Evolutionary conservation across 2,113 vertebrate genomes (phyloP), one percentile per base, ranked within the genome.

Genomic region (Pomatostomus ruficeps): DNA sequence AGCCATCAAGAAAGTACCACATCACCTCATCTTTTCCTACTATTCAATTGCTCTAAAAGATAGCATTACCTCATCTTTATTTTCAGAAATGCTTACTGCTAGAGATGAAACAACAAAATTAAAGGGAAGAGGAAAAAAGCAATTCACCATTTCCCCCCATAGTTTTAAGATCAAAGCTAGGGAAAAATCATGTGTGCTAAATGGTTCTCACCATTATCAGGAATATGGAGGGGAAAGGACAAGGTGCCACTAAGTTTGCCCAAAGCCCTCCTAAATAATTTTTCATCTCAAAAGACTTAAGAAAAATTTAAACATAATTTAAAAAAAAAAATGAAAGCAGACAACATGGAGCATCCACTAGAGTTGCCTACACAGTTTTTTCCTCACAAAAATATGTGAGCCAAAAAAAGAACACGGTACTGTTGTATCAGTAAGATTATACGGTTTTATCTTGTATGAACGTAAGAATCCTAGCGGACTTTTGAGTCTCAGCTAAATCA

Each of bases 111-210:
- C 16, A 83, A 18, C 5, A 19, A 76, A 82, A 85, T 18, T 2
- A 70, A 70, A 66, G 20, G 17, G 36, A 38, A 59, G 18, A 65
- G 4, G 13, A 40, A 71, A 54, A 40, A 54, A 40, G 11, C 11
- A 65, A 45, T 45, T 82, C 28, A 46, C 16, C 29, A 28, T 35
- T 57, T 9, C 6, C 2, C 7, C 15, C 5, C 0, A 0, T 0
- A 29, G n/a, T 65, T 78, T 57, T 40, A 72, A 72, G 22, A 71
- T 72, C 31, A 85, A 31, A 82, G 55, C 36, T 65, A 29, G 1
- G 3, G 10, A 54, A 85, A 38, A 61, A 91, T 75, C 3, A 4
- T 2, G 10, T 24, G 4, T 14, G 7, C 19, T 48, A 29, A 71
- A 46, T 0, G 1, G 6, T 76, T 46, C 71, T 70, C 36, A 58